Conservation (phyloP, 2,888 invertebrate genomes). For the Piscicola geometra region DNA sequence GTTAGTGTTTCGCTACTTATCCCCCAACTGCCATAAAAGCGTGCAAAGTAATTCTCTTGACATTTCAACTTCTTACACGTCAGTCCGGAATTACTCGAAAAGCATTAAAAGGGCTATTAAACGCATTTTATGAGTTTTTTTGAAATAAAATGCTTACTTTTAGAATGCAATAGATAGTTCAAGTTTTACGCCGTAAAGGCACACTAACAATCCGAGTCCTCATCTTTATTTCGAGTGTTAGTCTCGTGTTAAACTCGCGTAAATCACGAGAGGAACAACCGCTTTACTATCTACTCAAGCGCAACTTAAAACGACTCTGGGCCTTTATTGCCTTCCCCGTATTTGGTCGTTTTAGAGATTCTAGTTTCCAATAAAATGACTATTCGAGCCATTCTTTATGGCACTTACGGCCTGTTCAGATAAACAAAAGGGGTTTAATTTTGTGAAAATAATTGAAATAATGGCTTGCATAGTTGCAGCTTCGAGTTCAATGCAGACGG, state of each 20-base stretch:
- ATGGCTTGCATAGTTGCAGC: conserved; percentile 7
- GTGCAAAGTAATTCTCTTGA: not conserved
- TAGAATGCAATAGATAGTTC: not conserved
- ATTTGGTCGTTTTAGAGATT: conserved; percentile 2
- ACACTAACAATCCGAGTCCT: not conserved
- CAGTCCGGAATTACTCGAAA: conserved; percentile 7
- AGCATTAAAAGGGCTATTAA: not conserved
- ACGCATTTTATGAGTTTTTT: conserved; percentile 1
- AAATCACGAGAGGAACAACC: conserved; percentile 11
- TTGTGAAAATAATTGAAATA: conserved; percentile 12
- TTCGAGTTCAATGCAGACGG: not conserved
- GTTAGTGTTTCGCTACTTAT: not conserved
- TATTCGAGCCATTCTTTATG: not conserved
- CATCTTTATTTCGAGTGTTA: conserved; percentile 10
- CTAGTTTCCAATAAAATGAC: not conserved
- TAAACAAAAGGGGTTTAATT: conserved; percentile 10
- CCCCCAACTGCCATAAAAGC: not conserved
- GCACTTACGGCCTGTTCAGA: conserved; percentile 4
- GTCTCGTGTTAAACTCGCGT: conserved; percentile 1
- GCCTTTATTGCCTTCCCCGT: conserved; percentile 1
- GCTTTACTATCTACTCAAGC: conserved; percentile 13
- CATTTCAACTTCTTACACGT: conserved; percentile 16
- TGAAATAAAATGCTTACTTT: conserved; percentile 11
- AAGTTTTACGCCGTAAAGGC: not conserved
- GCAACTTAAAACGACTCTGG: conserved; percentile 15